A percentile compares a stretch with the other conserved stretches of the same genome.
Evolutionary conservation across 2,113 vertebrate species (phyloP).

Genomic region (Ailurus styani): DNA sequence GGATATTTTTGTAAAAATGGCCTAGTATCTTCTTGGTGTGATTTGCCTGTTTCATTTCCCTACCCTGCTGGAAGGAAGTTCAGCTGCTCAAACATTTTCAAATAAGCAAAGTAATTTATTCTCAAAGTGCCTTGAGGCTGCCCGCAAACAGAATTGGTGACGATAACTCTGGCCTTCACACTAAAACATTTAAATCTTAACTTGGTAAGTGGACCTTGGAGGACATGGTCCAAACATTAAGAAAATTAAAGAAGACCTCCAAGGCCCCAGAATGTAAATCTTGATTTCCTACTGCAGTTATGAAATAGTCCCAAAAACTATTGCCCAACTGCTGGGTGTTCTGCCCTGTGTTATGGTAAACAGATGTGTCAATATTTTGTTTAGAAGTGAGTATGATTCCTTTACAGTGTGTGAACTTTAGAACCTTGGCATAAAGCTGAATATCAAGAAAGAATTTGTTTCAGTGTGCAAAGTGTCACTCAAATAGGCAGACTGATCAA

Average conservation of each 20-base stretch:
- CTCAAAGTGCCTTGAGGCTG: background rate
- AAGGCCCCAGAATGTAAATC: constrained; percentile 31
- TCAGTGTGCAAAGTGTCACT: background rate
- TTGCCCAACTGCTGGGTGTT: constrained; percentile 51
- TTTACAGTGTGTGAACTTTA: constrained; percentile 49
- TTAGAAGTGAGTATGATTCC: constrained; percentile 17
- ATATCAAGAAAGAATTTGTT: background rate
- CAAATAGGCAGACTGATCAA: background rate
- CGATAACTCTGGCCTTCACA: background rate
- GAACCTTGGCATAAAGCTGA: constrained; percentile 30
- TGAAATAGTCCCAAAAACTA: constrained; percentile 55
- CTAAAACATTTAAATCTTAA: background rate
- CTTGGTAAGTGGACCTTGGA: background rate
- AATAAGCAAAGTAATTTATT: background rate
- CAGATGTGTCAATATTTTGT: constrained; percentile 52
- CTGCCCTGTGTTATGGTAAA: constrained; percentile 41
- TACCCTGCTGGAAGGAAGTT: background rate
- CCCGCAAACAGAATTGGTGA: background rate
- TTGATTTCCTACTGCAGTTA: constrained; percentile 49
- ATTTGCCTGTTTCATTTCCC: constrained; percentile 7
- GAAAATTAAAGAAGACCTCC: background rate
- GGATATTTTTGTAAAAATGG: background rate
- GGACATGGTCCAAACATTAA: background rate
- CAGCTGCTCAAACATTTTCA: background rate
- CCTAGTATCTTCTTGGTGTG: background rate